phyloP scores from a whole-genome alignment of 1,140 invertebrate genomes.

The Drosophila suzukii region DNA sequence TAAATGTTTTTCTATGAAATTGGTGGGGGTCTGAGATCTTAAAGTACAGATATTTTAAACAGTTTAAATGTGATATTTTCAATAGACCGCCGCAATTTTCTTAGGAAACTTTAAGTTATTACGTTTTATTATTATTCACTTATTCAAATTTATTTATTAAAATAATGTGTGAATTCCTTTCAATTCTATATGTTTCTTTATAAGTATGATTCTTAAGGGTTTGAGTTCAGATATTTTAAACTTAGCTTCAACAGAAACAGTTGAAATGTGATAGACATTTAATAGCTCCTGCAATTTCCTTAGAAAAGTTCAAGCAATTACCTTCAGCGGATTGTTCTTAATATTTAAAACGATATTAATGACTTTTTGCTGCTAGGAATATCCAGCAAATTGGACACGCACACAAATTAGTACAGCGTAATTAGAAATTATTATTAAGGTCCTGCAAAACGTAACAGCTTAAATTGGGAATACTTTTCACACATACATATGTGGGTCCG shows the following conservation, averaged over 20 bases:
- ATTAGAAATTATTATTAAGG: constrained; percentile 1
- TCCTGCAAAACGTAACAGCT: constrained; percentile 2
- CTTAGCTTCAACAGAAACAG: not conserved
- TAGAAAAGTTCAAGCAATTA: not conserved
- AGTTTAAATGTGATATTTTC: no score
- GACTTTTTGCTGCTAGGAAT: not conserved
- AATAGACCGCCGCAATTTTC: no score
- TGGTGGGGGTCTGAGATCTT: no score
- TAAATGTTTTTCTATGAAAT: no score
- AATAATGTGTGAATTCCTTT: no score
- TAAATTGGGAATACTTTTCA: constrained; percentile 5
- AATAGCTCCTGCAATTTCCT: not conserved
- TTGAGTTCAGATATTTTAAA: no score
- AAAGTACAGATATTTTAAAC: no score
- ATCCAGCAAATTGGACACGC: not conserved
- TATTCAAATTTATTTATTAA: no score
- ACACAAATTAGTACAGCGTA: not conserved
- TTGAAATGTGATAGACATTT: not conserved
- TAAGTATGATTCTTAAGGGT: no score
- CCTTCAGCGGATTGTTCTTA: not conserved
- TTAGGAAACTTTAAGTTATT: no score
- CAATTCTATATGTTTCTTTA: no score
- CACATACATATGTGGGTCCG: constrained; percentile 9
- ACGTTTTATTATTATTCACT: no score
- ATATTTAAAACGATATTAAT: not conserved